A percentile compares a stretch with the other conserved stretches of the same genome.
phyloP scores from a whole-genome alignment of 2,797 vertebrate genomes.

The Tapirus indicus region DNA sequence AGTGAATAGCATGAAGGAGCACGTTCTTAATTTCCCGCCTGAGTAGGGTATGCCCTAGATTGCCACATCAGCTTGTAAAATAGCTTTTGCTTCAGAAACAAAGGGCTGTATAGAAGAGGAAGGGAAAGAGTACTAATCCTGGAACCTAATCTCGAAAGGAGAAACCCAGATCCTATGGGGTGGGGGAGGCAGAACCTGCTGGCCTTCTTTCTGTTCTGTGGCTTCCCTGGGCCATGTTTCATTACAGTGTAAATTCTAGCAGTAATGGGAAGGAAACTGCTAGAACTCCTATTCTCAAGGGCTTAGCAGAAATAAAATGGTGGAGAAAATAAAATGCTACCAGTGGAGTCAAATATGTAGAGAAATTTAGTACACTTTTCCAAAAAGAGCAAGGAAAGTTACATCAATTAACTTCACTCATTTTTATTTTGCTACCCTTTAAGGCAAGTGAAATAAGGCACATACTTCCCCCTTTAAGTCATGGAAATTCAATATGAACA shows the following conservation, averaged over 20 bases:
- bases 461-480: neutral
- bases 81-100: neutral
- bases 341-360: conserved; percentile 36
- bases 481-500: neutral
- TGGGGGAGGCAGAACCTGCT: neutral
- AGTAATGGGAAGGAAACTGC: neutral
- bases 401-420: neutral
- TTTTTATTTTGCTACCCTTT: conserved; percentile 51
- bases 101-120: neutral
- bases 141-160: neutral
- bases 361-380: conserved; percentile 5
- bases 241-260: neutral
- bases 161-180: neutral
- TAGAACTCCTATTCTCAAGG: neutral
- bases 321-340: conserved; percentile 59
- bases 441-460: neutral
- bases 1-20: neutral
- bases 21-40: neutral
- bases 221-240: neutral
- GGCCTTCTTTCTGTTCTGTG: neutral
- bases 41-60: neutral
- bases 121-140: neutral
- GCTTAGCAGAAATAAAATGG: neutral
- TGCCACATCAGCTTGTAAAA: neutral
- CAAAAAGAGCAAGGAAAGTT: neutral